Conservation (phyloP, 1,140 invertebrate species). For the Aphis gossypii region DNA sequence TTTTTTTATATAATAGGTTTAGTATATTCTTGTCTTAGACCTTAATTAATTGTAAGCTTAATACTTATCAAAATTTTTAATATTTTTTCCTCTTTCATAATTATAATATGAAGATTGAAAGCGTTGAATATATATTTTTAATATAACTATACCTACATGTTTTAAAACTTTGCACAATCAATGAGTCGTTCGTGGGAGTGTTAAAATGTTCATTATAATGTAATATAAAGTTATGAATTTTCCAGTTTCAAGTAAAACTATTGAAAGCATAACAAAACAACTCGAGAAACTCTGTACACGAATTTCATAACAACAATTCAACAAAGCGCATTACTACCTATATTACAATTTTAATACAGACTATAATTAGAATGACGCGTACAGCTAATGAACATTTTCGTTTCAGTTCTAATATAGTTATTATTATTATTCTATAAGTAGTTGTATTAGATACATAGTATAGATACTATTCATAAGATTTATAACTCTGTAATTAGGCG, state of each 20-base stretch:
- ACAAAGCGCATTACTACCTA: neutral
- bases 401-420: no score
- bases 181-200: neutral
- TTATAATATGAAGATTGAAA: neutral
- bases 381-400: neutral
- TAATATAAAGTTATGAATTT: slow-evolving; percentile 11
- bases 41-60: neutral
- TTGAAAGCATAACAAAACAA: neutral
- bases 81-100: neutral
- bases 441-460: neutral
- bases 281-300: neutral
- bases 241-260: neutral
- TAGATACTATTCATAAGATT: neutral
- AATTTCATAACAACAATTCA: neutral
- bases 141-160: neutral
- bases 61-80: neutral
- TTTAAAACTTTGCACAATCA: neutral
- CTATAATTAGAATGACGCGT: neutral
- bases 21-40: neutral
- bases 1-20: no score
- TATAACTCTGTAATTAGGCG: neutral
- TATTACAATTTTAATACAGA: neutral
- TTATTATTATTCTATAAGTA: neutral
- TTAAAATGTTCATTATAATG: neutral
- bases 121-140: no score